Percentiles rank a stretch among this genome's conserved stretches.
These are phyloP conservation scores for Melopsittacus undulatus DNA, from an alignment of 2,797 vertebrate genomes.

Conservation along the genomic window DNA sequence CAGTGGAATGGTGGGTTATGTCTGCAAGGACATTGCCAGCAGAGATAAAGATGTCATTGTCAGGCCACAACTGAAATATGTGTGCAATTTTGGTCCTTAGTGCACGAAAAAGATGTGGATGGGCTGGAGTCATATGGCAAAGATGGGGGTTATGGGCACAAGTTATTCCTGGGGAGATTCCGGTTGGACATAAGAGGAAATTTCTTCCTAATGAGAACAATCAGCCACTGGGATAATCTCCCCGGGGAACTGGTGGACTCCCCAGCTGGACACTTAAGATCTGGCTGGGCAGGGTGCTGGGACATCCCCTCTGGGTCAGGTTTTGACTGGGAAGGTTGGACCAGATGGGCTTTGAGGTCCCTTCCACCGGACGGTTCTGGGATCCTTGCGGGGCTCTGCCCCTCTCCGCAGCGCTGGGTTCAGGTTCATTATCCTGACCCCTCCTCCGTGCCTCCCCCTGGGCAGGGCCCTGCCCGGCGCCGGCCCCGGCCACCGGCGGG, in stretches of 20 bases:
- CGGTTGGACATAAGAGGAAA: background rate
- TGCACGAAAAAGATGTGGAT: background rate
- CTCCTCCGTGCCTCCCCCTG: background rate
- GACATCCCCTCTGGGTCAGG: background rate
- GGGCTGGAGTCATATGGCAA: background rate
- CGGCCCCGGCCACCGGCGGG: background rate
- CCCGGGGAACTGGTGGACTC: background rate
- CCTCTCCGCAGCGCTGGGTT: background rate
- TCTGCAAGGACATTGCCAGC: background rate
- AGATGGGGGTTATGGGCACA: background rate
- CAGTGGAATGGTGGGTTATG: background rate
- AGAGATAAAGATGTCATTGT: background rate
- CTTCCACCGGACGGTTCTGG: background rate
- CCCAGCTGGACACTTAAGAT: too few species aligned
- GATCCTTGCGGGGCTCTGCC: background rate
- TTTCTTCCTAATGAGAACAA: background rate
- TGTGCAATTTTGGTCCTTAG: background rate
- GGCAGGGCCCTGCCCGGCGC: background rate
- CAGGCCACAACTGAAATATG: background rate
- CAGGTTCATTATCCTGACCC: background rate
- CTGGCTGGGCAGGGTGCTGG: background rate
- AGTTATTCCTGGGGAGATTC: background rate
- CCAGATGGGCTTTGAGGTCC: background rate
- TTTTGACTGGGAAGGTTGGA: background rate
- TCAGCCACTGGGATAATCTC: background rate